Evolutionary conservation across 2,113 vertebrate genomes (phyloP), one percentile per base, ranked within the genome.

Genomic region (Percopsis transmontana): DNA sequence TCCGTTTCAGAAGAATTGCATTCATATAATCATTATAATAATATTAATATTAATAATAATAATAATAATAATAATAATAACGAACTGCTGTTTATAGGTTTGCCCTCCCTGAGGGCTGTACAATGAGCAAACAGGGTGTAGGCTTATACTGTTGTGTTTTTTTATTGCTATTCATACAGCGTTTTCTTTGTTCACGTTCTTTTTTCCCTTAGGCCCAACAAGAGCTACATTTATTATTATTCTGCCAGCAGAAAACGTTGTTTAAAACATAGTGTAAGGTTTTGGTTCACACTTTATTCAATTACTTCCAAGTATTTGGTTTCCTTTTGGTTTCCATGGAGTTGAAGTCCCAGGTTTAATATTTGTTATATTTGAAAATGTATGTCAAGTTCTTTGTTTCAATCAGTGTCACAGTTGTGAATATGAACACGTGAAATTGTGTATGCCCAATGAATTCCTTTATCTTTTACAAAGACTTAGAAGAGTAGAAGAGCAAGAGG

Each of bases 181-280:
- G 9, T 44, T 16, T 44, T 44, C 15, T 13, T 44, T 13, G 3
- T 15, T 14, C 12, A 5, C 10, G 8, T 58, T 5, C 12, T 40
- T 57, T 7, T 41, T 19, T 12, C 16, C 16, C 38, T 19, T 13
- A 58, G 27, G 5, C 4, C 27, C 5, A 61, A 15, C 39, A 19
- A 14, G 21, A 19, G 13, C n/a, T 61, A 44, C 56, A 70, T 27
- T 66, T 15, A 16, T 53, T 3, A 58, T 45, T 57, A 27, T 51
- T 55, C 42, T 58, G 27, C n/a, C 47, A 33, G 48, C 48, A 40
- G 39, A n/a, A n/a, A n/a, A n/a, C n/a, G n/a, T n/a, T n/a, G n/a
- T n/a, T n/a, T n/a, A n/a, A n/a, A n/a, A n/a, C n/a, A n/a, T n/a
- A n/a, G n/a, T n/a, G n/a, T n/a, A n/a, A n/a, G 27, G 1, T 33